These are phyloP conservation scores for Hypothenemus hampei DNA, from an alignment of 1,140 invertebrate species.

Conservation along the genomic window DNA sequence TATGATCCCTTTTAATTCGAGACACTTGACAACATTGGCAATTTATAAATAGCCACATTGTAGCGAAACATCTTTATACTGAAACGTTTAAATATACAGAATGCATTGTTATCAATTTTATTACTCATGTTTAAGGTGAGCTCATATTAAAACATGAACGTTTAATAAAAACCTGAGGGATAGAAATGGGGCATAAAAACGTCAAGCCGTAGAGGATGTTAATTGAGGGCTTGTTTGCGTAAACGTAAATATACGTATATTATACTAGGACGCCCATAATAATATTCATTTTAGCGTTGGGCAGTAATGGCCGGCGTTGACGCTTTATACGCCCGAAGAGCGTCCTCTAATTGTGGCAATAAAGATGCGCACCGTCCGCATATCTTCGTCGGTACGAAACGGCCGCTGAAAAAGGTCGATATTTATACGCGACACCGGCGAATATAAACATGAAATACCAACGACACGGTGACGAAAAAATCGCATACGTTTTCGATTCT, in stretches of 20 bases:
- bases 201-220: conserved; percentile 19
- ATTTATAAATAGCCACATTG: no score
- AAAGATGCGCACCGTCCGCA: conserved; percentile 37
- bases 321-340: conserved; percentile 10
- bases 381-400: conserved; percentile 32
- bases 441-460: conserved; percentile 46
- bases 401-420: conserved; percentile 31
- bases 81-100: no score
- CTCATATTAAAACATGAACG: no score
- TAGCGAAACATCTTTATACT: no score
- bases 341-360: conserved; percentile 40
- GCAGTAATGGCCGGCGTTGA: conserved; percentile 14
- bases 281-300: conserved; percentile 25
- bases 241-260: no score
- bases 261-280: conserved; percentile 17
- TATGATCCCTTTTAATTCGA: no score
- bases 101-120: no score
- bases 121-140: no score
- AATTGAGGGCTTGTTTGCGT: conserved; percentile 29
- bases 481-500: conserved; percentile 44
- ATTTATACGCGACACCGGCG: conserved; percentile 35
- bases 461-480: conserved; percentile 43
- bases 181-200: no score
- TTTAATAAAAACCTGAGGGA: no score
- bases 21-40: no score